Evolutionary conservation across 1,140 invertebrate species (phyloP), one percentile per base, ranked within the genome.

Genomic region (Euura lappo): DNA sequence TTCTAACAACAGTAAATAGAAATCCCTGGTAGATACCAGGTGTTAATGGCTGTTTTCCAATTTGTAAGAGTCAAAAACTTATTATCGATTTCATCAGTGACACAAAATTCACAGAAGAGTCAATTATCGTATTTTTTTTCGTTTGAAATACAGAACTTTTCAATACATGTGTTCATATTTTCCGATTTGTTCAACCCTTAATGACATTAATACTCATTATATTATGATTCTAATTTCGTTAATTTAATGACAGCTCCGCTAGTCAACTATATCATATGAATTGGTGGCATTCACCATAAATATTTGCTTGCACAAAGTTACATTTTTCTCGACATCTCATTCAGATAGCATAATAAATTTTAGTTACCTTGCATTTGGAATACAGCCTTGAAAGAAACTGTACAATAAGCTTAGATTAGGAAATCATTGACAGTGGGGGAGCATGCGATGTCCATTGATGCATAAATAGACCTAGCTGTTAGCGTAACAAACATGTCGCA

Each of bases 371-470:
- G 46, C 42, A 45, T 45, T 68, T 44, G 60, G 66, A 45, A 68
- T 71, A 70, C 73, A 74, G 73, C 69, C 73, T 74, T 66, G 65
- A 74, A 43, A 74, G 43, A 74, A 46, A 65, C 2, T 74, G 73
- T 74, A 74, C 73, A 74, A 71, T 74, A 73, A 70, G 51, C 43
- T 66, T 74, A 74, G 70, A 47, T 64, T 72, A 72, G n/a, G 45
- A 45, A 45, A 70, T 47, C 3, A 45, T 60, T 74, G 67, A 60
- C 13, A 70, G 69, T 72, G 73, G 70, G 69, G 51, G 66, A 28
- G 66, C 70, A 69, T 74, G 70, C 68, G 28, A 6, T 44, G 11
- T 44, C 7, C 42, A 69, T 8, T 11, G 65, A 69, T 67, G 46
- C 13, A 44, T 60, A 43, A 69, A 45, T 73, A 70, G 69, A 69